These are phyloP conservation scores for Mus caroli DNA, from an alignment of 2,797 vertebrate genomes.

Conservation along the genomic window DNA sequence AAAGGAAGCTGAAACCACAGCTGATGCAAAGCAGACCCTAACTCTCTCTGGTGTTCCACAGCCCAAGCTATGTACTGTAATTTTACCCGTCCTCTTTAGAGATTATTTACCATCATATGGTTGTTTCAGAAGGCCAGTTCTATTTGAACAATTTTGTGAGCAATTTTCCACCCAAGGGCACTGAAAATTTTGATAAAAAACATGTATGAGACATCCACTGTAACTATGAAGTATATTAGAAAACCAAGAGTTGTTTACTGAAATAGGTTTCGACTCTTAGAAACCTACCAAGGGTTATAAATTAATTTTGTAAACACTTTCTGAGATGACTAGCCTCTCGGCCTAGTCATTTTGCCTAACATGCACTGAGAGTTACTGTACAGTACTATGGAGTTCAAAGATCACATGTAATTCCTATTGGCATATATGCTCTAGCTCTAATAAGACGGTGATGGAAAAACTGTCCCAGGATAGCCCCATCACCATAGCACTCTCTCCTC, in stretches of 20 bases:
- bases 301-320: constrained; percentile 29
- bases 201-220: background rate
- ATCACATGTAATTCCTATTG: background rate
- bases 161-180: constrained; percentile 37
- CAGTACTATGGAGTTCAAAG: background rate
- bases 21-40: background rate
- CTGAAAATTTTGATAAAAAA: constrained; percentile 43
- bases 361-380: background rate
- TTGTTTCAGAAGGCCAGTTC: constrained; percentile 41
- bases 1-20: background rate
- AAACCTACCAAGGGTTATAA: background rate
- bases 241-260: constrained; percentile 31
- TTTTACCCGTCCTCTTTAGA: constrained; percentile 20
- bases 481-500: no score
- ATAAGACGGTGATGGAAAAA: background rate
- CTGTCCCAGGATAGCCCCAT: background rate
- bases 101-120: background rate
- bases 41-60: background rate
- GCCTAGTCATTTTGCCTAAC: background rate
- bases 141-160: constrained; percentile 2
- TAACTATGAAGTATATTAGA: background rate
- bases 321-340: background rate
- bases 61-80: background rate
- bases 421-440: background rate
- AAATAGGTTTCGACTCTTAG: constrained; percentile 17